phyloP scores from a whole-genome alignment of 2,888 invertebrate species.

The Macrophya annulata region DNA sequence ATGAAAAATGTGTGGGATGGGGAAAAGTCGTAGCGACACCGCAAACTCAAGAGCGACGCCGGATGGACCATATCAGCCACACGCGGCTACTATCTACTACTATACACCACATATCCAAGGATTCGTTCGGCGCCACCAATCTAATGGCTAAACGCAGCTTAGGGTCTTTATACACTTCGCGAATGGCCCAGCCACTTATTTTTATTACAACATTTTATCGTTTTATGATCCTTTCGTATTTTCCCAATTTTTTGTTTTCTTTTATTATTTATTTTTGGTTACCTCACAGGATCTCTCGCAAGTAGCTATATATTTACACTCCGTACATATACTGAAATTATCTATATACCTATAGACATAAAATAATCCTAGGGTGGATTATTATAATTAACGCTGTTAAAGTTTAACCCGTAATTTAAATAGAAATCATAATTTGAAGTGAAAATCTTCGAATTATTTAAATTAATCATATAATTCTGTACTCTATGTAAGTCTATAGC shows the following conservation, averaged over 20 bases:
- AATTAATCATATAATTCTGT: background rate
- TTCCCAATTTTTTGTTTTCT: constrained; percentile 15
- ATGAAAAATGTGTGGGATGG: background rate
- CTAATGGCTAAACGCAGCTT: constrained; percentile 51
- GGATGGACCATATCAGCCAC: constrained; percentile 53
- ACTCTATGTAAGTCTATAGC: background rate
- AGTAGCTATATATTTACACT: background rate
- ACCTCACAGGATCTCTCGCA: background rate
- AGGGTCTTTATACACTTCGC: constrained; percentile 48
- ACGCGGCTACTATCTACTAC: constrained; percentile 24
- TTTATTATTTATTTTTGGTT: background rate
- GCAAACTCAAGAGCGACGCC: constrained; percentile 39
- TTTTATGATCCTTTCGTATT: constrained; percentile 62
- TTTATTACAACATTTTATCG: constrained; percentile 65
- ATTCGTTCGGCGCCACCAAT: constrained; percentile 52
- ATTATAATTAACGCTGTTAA: background rate
- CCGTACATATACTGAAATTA: background rate
- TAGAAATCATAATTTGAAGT: background rate
- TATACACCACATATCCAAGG: constrained; percentile 5
- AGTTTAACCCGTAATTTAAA: background rate
- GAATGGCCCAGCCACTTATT: constrained; percentile 59
- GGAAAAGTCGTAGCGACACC: background rate
- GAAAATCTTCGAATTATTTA: background rate
- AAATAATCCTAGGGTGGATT: background rate
- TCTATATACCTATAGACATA: too few species aligned